Evolutionary conservation across 1,140 invertebrate species (phyloP).

Genomic region (Lepidurus apus): DNA sequence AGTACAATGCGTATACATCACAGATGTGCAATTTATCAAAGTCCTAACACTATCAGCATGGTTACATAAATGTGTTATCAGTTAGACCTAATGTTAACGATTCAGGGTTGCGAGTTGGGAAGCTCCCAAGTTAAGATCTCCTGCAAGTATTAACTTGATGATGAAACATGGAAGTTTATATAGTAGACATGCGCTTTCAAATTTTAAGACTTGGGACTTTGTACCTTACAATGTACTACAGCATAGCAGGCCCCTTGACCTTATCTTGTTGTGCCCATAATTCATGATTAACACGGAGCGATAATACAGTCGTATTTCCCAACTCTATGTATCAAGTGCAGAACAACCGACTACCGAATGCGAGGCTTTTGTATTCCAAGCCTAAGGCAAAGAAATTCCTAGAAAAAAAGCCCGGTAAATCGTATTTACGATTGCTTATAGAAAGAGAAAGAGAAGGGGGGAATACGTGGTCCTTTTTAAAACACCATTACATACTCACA

Average conservation of each 20-base stretch:
- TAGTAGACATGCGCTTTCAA: not conserved
- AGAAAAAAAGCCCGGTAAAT: too few species aligned
- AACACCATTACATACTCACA: not conserved
- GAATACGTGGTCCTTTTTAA: too few species aligned
- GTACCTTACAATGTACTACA: not conserved
- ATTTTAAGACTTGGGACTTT: not conserved
- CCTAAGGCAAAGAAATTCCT: too few species aligned
- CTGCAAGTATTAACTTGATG: not conserved
- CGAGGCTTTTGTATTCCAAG: too few species aligned
- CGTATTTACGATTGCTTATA: too few species aligned
- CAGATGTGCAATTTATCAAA: not conserved
- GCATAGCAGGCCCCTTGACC: not conserved
- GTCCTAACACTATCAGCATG: not conserved
- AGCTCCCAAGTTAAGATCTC: not conserved
- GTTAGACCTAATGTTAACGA: too few species aligned
- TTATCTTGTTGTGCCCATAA: not conserved
- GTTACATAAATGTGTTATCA: not conserved
- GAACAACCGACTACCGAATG: not conserved
- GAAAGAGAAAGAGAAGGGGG: too few species aligned
- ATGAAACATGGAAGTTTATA: not conserved
- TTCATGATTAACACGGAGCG: not conserved
- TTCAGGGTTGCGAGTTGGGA: not conserved
- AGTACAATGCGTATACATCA: not conserved
- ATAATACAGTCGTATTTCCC: not conserved
- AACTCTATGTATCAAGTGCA: not conserved